Evolutionary conservation across 2,797 vertebrate species (phyloP).

Genomic region (Chelonia mydas): DNA sequence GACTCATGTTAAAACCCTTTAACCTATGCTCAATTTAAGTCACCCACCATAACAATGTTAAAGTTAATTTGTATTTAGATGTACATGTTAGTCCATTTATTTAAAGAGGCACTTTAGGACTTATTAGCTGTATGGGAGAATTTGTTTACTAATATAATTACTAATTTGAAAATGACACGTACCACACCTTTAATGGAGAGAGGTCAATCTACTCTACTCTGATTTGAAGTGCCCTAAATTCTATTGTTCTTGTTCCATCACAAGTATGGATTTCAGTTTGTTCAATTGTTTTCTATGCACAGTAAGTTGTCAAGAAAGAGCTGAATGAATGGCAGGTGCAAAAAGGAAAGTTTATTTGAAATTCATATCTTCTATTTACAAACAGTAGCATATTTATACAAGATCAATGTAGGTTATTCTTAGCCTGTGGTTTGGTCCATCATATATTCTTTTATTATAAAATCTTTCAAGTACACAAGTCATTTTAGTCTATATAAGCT

Average conservation of each 20-base stretch:
- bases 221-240: background rate
- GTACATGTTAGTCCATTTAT: background rate
- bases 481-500: background rate
- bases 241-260: background rate
- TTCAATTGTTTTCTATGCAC: background rate
- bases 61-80: background rate
- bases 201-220: background rate
- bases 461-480: background rate
- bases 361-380: background rate
- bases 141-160: background rate
- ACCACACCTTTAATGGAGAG: background rate
- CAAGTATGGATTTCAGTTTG: background rate
- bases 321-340: background rate
- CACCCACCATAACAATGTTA: background rate
- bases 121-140: background rate
- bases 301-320: background rate
- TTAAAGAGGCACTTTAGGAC: background rate
- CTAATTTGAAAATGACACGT: background rate
- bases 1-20: no score
- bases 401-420: background rate
- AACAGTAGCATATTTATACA: background rate
- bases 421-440: slow-evolving; percentile 12
- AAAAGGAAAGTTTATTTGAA: background rate
- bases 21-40: background rate
- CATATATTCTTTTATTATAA: background rate